Evolutionary conservation across 1,140 invertebrate species (phyloP).

Genomic region (Cepaea nemoralis): DNA sequence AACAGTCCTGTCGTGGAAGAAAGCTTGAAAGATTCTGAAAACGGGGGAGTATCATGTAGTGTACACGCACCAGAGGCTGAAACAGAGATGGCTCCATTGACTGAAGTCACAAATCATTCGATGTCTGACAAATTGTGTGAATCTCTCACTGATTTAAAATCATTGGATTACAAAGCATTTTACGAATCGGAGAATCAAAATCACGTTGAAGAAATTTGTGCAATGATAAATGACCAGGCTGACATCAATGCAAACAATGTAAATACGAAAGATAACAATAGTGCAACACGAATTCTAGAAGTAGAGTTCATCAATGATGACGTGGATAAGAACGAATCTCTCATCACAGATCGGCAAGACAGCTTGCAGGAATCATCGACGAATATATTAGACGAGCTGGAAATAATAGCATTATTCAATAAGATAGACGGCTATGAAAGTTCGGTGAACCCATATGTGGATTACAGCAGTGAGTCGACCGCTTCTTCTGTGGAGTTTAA

Average conservation of each 20-base stretch:
- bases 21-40: background rate
- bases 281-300: background rate
- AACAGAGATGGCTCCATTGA: no score
- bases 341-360: background rate
- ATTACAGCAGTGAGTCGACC: background rate
- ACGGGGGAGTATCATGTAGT: background rate
- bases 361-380: background rate
- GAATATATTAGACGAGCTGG: background rate
- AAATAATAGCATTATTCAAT: slow-evolving; percentile 13
- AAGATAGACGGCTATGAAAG: background rate
- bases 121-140: no score
- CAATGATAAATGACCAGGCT: background rate
- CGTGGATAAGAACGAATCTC: background rate
- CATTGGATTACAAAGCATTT: no score
- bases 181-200: no score
- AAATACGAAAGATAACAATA: background rate
- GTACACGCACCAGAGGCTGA: background rate
- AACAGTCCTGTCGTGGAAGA: background rate
- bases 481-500: background rate
- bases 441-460: background rate
- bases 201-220: background rate
- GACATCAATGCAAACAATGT: background rate
- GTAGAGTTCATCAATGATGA: background rate
- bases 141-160: no score
- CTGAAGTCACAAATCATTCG: no score